Evolutionary conservation across 2,113 vertebrate species (phyloP), one percentile per base, ranked within the genome.

Genomic region (Craseonycteris thonglongyai): DNA sequence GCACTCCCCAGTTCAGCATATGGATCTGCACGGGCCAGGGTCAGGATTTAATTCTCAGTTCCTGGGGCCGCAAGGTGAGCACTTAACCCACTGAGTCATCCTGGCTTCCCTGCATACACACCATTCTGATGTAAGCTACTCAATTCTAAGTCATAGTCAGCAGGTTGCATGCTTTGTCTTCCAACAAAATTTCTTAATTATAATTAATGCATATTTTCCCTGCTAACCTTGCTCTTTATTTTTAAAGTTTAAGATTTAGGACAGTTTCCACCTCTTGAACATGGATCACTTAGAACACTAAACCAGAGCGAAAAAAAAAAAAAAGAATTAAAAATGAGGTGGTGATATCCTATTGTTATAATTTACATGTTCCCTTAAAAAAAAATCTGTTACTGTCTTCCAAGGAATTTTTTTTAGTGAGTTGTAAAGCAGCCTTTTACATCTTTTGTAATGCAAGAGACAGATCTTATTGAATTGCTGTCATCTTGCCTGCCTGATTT

Each of bases 341-440:
- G 51, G 59, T 97, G 88, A 95, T 94, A 97, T 97, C 59, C 59
- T 94, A 42, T 87, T 93, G 74, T 79, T 85, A 56, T 78, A 66
- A 88, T 97, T 96, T 76, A 47, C 26, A 80, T 24, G 4, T 82
- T 95, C 94, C 90, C 47, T 95, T 93, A 69, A 69, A 90, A 87
- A 87, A 92, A 69, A 92, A 96, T 93, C 79, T 92, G 56, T 92
- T 89, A 35, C 61, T 94, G 69, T 94, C 82, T 94, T 90, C 56
- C 33, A 88, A 33, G 85, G 16, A 61, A 54, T 18, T 58, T 54
- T 54, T 93, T 93, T 88, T 11, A 90, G 85, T 90, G 58, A 11
- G 75, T 96, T 96, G 81, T 87, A 94, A 97, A 98, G 95, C 49
- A 87, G 61, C 95, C 69, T 96, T 76, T 88, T 87, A 59, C 92